These are phyloP conservation scores for Phenganax stokvisi DNA, from an alignment of 92 coral and sea anemone species.

Conservation along the genomic window DNA sequence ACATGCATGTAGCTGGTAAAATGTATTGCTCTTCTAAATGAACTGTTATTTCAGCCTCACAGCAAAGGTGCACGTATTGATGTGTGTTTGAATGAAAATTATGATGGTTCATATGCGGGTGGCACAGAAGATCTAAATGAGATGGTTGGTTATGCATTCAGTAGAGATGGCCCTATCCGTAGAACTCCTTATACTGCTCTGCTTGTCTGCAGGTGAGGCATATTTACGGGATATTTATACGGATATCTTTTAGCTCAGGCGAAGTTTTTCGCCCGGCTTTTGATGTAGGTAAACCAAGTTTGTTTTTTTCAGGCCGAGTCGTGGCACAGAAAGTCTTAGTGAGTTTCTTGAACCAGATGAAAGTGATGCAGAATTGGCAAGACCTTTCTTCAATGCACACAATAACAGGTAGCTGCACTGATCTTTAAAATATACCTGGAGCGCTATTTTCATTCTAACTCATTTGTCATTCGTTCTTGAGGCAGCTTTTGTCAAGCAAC, in stretches of 20 bases:
- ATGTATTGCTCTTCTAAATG: background rate
- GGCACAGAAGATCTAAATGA: conserved; percentile 80
- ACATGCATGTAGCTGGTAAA: too few relatives aligned
- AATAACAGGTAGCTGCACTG: conserved; percentile 53
- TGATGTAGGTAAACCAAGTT: background rate
- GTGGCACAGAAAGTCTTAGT: conserved; percentile 75
- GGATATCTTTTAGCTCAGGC: too few relatives aligned
- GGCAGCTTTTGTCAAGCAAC: too few relatives aligned
- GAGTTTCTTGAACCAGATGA: conserved; percentile 95
- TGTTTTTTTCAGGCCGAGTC: conserved; percentile 55
- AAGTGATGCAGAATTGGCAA: conserved; percentile 62
- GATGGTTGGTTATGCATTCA: conserved; percentile 80
- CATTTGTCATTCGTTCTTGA: too few relatives aligned
- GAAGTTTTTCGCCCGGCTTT: too few relatives aligned
- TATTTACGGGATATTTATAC: background rate
- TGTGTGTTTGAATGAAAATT: conserved; percentile 90
- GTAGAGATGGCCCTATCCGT: conserved; percentile 84
- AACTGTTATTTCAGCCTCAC: conserved; percentile 67
- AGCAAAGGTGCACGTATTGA: conserved; percentile 95
- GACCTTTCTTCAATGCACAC: conserved; percentile 82
- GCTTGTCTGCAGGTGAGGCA: conserved; percentile 72
- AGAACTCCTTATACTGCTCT: conserved; percentile 73
- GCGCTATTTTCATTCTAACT: too few relatives aligned
- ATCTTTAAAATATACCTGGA: background rate
- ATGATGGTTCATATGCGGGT: conserved; percentile 85